phyloP scores from a whole-genome alignment of 2,797 vertebrate genomes.

The Scolopax bukidnonensis region DNA sequence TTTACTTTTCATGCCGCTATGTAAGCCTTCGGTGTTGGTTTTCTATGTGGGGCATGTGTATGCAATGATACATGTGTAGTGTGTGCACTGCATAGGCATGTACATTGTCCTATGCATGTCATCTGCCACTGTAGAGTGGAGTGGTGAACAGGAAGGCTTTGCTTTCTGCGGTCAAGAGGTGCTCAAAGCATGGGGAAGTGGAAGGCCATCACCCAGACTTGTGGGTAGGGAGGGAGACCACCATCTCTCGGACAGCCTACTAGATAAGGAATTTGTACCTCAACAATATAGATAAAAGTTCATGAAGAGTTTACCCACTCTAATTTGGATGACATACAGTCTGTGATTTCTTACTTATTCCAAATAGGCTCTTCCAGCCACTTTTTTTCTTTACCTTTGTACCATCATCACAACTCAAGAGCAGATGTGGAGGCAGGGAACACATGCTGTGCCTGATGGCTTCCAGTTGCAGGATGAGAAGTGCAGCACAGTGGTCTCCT shows the following conservation, averaged over 20 bases:
- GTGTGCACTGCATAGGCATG: accelerated
- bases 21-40: background rate
- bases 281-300: background rate
- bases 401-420: background rate
- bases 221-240: background rate
- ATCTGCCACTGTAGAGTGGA: background rate
- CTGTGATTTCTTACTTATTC: background rate
- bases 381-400: background rate
- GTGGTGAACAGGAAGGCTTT: background rate
- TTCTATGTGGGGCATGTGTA: background rate
- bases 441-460: background rate
- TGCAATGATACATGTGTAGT: background rate
- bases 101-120: background rate
- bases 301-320: background rate
- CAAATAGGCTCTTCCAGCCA: background rate
- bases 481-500: background rate
- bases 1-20: background rate
- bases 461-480: background rate
- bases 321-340: background rate
- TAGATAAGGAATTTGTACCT: background rate
- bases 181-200: background rate
- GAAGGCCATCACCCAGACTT: background rate
- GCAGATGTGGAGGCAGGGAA: background rate
- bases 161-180: background rate
- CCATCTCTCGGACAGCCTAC: background rate